These are phyloP conservation scores for Syritta pipiens DNA, from an alignment of 2,888 invertebrate genomes.

Conservation along the genomic window DNA sequence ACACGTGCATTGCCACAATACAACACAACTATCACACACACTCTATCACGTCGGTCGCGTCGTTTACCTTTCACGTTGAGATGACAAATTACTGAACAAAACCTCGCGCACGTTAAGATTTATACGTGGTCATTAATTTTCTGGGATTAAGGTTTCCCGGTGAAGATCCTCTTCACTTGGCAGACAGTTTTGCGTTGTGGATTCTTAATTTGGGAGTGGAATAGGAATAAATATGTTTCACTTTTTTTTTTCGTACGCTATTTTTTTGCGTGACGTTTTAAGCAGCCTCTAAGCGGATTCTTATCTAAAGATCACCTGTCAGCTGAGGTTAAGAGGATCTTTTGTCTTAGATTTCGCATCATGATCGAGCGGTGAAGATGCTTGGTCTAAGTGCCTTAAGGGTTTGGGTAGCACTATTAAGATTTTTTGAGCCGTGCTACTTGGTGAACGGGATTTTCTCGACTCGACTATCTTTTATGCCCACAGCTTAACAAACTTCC, in stretches of 20 bases:
- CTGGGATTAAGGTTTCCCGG: conserved; percentile 55
- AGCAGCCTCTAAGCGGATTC: background rate
- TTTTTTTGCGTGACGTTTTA: too few relatives aligned
- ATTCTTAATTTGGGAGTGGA: conserved; percentile 19
- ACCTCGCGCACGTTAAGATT: conserved; percentile 48
- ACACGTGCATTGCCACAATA: conserved; percentile 11
- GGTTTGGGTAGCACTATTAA: too few relatives aligned
- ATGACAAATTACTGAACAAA: conserved; percentile 51
- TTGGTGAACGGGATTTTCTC: too few relatives aligned
- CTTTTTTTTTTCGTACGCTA: too few relatives aligned
- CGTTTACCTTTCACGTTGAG: conserved; percentile 5
- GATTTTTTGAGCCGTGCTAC: too few relatives aligned
- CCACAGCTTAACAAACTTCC: too few relatives aligned
- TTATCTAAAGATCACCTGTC: conserved; percentile 5
- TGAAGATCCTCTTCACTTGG: conserved; percentile 30
- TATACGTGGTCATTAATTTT: conserved; percentile 43
- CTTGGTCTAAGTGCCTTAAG: too few relatives aligned
- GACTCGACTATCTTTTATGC: too few relatives aligned
- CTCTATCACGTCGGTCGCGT: too few relatives aligned
- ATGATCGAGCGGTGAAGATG: too few relatives aligned
- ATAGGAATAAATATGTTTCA: background rate
- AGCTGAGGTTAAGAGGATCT: background rate
- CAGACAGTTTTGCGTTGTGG: conserved; percentile 1
- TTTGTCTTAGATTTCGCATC: background rate
- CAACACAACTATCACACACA: background rate